A percentile compares a stretch with the other conserved stretches of the same genome.
Evolutionary conservation across 1,140 invertebrate species (phyloP).

Genomic region (Brachionus koreanus): DNA sequence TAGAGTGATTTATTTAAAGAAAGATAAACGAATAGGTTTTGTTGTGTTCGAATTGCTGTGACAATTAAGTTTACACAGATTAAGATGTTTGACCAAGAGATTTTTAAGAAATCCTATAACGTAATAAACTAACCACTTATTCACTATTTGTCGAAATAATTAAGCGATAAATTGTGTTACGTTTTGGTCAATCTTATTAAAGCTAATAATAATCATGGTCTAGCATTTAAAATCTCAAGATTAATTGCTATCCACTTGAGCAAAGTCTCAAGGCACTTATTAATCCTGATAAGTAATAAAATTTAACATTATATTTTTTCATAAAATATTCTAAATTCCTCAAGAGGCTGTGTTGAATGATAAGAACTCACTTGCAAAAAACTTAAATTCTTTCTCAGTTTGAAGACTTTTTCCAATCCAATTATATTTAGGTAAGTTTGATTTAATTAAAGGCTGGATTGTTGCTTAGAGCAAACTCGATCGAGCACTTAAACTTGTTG

Average conservation of each 20-base stretch:
- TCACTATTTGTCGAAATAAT: background rate
- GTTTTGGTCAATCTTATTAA: constrained; percentile 2
- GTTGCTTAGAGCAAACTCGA: background rate
- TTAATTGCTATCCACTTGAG: constrained; percentile 10
- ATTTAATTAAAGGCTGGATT: constrained; percentile 14
- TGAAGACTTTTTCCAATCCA: background rate
- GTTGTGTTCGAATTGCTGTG: background rate
- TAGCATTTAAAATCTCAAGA: constrained; percentile 32
- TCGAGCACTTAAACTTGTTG: background rate
- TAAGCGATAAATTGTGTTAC: background rate
- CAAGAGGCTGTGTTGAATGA: background rate
- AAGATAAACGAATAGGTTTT: background rate
- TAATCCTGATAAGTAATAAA: constrained; percentile 20
- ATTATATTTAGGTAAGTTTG: background rate
- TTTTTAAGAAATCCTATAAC: constrained; percentile 5
- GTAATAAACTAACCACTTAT: constrained; percentile 18
- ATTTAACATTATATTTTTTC: background rate
- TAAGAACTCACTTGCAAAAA: constrained; percentile 7
- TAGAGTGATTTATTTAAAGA: constrained; percentile 13
- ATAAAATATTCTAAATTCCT: background rate
- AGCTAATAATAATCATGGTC: background rate
- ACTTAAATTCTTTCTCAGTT: background rate
- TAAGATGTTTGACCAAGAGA: constrained; percentile 19
- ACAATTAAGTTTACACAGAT: background rate
- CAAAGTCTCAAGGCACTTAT: constrained; percentile 29